Evolutionary conservation across 2,113 vertebrate species (phyloP), one percentile per base, ranked within the genome.

Genomic region (Lutjanus erythropterus): DNA sequence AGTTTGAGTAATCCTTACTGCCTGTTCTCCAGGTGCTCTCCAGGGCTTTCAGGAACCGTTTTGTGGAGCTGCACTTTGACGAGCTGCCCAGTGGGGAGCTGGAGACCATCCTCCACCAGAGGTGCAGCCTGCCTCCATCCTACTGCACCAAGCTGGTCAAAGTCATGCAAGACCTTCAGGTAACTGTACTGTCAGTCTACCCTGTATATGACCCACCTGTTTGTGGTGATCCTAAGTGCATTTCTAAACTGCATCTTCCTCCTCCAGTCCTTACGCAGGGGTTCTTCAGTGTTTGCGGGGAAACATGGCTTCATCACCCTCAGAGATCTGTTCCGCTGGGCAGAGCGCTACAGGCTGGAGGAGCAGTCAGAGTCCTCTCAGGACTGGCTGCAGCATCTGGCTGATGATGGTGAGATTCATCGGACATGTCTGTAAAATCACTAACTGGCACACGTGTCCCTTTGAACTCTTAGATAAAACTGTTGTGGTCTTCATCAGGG

Each of bases 291-390:
- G 79, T 99, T 99, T 94, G 98, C 98, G 21, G 98, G 98, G 83
- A 99, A 99, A 80, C 96, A 99, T 0, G 98, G 98, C 4, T 99
- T 97, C 91, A 98, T 99, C 75, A 99, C 98, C 3, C 93, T 99
- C 69, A 91, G 98, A 72, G 98, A 99, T 86, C 95, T 99, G 31
- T 99, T 99, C 85, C 96, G 98, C 52, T 99, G 98, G 98, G 97
- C 97, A 29, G 97, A 99, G 42, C 95, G 98, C 50, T 99, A 99
- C 90, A 91, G 96, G 42, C 72, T 97, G 85, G 95, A 97, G 79
- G 96, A 97, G 44, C 96, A 96, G 88, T 93, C 86, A 0, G 94
- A 96, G 44, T 79, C 93, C 46, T 95, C 96, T 0, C 97, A 94
- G 56, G 98, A 99, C 82, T 99, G 98, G 98, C 96, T 98, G 71